Evolutionary conservation across 1,140 invertebrate genomes (phyloP).

Genomic region (Heliconius himera): DNA sequence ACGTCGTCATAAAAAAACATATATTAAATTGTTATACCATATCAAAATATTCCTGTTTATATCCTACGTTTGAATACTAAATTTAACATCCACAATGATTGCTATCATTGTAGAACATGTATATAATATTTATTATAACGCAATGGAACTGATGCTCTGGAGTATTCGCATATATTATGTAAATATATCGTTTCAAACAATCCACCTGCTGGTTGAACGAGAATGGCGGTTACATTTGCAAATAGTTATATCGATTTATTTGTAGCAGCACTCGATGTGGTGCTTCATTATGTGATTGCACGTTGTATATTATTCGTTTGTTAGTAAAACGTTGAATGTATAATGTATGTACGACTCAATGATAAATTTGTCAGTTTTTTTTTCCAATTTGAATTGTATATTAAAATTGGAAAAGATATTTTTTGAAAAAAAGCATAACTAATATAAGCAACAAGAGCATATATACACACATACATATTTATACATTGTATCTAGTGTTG

Average conservation of each 20-base stretch:
- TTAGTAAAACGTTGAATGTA: background rate
- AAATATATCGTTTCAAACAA: background rate
- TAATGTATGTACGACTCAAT: background rate
- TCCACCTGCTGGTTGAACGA: background rate
- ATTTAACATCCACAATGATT: background rate
- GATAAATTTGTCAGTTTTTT: no score
- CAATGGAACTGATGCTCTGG: background rate
- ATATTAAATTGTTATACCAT: background rate
- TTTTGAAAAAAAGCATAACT: no score
- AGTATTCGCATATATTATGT: background rate
- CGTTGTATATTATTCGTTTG: background rate
- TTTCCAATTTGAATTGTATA: no score
- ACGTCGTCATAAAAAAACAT: no score
- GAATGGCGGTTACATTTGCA: conserved; percentile 1
- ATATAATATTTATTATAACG: conserved; percentile 1
- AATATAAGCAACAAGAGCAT: no score
- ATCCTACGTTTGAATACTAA: background rate
- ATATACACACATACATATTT: no score
- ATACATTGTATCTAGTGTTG: no score
- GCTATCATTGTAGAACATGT: background rate
- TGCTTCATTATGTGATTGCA: background rate
- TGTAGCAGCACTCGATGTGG: background rate
- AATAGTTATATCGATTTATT: conserved; percentile 10
- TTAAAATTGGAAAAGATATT: no score
- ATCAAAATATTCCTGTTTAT: background rate